Conservation (phyloP, 1,140 invertebrate genomes). For the Drosophila sp. region DNA sequence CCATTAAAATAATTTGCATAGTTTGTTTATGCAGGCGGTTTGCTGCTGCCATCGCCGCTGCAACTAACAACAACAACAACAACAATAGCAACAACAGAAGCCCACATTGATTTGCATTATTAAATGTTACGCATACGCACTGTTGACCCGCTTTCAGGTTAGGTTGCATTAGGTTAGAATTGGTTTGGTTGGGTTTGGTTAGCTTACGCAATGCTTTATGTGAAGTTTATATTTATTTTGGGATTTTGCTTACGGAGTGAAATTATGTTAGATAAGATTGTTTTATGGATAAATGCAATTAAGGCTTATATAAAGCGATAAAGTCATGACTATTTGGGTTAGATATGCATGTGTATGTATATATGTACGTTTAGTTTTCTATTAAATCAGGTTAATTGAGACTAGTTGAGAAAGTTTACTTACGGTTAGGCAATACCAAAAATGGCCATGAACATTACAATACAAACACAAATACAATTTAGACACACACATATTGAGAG, state of each 20-base stretch:
- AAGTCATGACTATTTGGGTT: conserved; percentile 3
- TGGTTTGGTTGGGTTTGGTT: background rate
- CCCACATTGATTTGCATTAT: conserved; percentile 66
- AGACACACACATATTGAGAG: background rate
- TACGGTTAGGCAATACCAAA: background rate
- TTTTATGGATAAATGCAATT: conserved; percentile 10
- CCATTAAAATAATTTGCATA: conserved; percentile 74
- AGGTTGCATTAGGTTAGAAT: background rate
- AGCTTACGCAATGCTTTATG: conserved; percentile 7
- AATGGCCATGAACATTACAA: background rate
- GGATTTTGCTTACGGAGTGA: background rate
- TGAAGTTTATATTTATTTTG: conserved; percentile 6
- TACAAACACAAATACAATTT: background rate
- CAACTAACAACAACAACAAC: conserved; percentile 6
- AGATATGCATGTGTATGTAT: no score
- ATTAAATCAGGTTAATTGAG: conserved; percentile 7
- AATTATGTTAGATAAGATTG: conserved; percentile 7
- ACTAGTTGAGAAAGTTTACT: conserved; percentile 3
- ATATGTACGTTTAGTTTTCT: background rate
- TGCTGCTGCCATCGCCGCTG: conserved; percentile 1
- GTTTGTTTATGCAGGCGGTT: conserved; percentile 60
- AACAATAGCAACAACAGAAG: conserved; percentile 23
- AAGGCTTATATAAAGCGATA: conserved; percentile 2
- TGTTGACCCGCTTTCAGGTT: conserved; percentile 56
- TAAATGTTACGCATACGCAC: conserved; percentile 69